Base-by-base conservation (phyloP, 2,797 vertebrate genomes). In the Dendrocincla tyrannina region DNA sequence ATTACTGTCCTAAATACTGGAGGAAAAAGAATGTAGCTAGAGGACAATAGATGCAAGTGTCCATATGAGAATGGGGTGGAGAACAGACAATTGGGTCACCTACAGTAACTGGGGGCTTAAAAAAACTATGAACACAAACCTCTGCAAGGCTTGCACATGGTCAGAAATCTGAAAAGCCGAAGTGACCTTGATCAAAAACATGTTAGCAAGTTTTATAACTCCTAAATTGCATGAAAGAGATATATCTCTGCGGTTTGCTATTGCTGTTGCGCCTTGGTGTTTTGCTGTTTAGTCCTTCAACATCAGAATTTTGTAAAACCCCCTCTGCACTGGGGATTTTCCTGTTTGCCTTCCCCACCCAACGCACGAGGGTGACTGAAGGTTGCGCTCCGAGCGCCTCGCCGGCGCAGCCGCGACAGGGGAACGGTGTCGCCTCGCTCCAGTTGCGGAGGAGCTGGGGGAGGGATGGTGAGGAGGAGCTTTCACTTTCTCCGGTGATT, bases 341-440 rank as follows among this genome's bases (percentile, higher is more conserved):
- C 6, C 41, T 0, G 0, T 4, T 50, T 27, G 7, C 41, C 46
- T 17, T 32, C 15, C 13, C 0, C 2, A 17, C 1, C n/a, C 44
- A 13, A 2, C 0, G 17, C 27, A 10, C 1, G 22, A 23, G 14
- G 42, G 46, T 15, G 59, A 10, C 14, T 2, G 67, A 39, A 17
- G 37, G n/a, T 39, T 3, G 20, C 13, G 0, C 19, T 42, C 15
- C 17, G 37, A 7, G 52, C 0, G 11, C 59, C 37, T 16, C 11
- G 19, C 7, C 66, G 18, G 80, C 4, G 50, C n/a, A 15, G 49
- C 59, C 64, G 5, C 39, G 70, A 7, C 68, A 9, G 9, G 33
- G 50, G n/a, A 42, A 44, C 60, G 76, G 56, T n/a, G 87, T 88
- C 58, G 49, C 82, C 88, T 68, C 28, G 78, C 74, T 46, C 39